Evolutionary conservation across 2,888 invertebrate genomes (phyloP).

Genomic region (Exocentrus adspersus): DNA sequence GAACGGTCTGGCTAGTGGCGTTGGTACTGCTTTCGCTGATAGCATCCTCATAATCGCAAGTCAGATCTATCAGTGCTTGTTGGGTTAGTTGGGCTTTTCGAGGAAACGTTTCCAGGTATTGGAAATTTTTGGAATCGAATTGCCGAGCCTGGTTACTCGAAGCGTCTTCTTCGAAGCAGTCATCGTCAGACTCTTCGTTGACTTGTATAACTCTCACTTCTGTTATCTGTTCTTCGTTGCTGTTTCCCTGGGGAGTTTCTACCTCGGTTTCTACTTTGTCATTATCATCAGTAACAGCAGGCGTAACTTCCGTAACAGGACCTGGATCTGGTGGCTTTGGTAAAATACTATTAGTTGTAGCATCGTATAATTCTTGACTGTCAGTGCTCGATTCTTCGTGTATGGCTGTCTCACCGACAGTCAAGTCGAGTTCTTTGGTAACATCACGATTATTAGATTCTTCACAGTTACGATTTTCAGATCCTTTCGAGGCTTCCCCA

Average conservation of each 20-base stretch:
- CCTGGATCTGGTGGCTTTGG: too few relatives aligned
- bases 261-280: constrained; percentile 33
- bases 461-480: too few relatives aligned
- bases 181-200: constrained; percentile 43
- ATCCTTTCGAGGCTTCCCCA: too few relatives aligned
- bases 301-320: too few relatives aligned
- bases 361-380: neutral
- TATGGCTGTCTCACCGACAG: neutral
- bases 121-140: constrained; percentile 2
- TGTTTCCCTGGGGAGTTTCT: neutral
- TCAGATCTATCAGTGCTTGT: neutral
- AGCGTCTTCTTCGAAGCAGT: constrained; percentile 33
- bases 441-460: constrained; percentile 2
- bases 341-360: too few relatives aligned
- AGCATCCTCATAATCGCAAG: neutral
- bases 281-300: constrained; percentile 13
- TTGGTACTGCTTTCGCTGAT: neutral
- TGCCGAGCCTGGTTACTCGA: neutral
- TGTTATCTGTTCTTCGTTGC: constrained; percentile 28
- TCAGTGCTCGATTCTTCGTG: neutral
- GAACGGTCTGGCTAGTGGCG: too few relatives aligned
- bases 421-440: too few relatives aligned
- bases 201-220: constrained; percentile 47
- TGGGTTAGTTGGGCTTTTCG: neutral
- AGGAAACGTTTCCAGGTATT: constrained; percentile 21